phyloP scores from a whole-genome alignment of 2,113 vertebrate genomes.

The Archocentrus centrarchus region DNA sequence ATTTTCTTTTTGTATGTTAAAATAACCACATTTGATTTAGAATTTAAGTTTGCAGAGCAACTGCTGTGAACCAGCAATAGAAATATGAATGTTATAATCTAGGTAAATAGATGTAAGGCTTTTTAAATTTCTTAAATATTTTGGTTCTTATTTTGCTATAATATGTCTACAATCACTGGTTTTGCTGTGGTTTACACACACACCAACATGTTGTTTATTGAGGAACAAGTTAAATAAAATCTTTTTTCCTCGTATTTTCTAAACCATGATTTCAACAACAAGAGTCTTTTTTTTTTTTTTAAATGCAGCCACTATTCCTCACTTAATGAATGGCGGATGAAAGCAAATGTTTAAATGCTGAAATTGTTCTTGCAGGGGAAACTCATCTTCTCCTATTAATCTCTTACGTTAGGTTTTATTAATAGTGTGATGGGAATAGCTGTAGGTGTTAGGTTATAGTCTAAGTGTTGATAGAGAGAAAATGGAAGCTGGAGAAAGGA shows the following conservation, averaged over 20 bases:
- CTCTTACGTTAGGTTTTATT: conserved; percentile 1
- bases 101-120: conserved; percentile 81
- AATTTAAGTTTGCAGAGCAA: conserved; percentile 86
- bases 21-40: conserved; percentile 82
- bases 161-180: conserved; percentile 85
- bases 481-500: background rate
- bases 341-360: background rate
- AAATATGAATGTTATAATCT: conserved; percentile 87
- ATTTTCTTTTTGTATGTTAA: conserved; percentile 85
- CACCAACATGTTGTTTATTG: conserved; percentile 84
- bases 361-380: background rate
- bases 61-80: conserved; percentile 94
- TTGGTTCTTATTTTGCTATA: conserved; percentile 90
- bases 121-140: conserved; percentile 82
- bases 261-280: conserved; percentile 73
- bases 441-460: conserved; percentile 15
- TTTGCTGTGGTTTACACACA: conserved; percentile 90
- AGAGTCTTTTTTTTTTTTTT: conserved; percentile 61
- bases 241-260: conserved; percentile 91
- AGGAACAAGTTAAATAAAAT: conserved; percentile 88
- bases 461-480: conserved; percentile 27
- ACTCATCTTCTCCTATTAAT: conserved; percentile 11
- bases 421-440: conserved; percentile 11
- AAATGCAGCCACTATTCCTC: background rate
- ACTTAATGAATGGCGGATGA: background rate